Evolutionary conservation across 1,140 invertebrate genomes (phyloP), one percentile per base, ranked within the genome.

Genomic region (Cyphomyrmex costatus): DNA sequence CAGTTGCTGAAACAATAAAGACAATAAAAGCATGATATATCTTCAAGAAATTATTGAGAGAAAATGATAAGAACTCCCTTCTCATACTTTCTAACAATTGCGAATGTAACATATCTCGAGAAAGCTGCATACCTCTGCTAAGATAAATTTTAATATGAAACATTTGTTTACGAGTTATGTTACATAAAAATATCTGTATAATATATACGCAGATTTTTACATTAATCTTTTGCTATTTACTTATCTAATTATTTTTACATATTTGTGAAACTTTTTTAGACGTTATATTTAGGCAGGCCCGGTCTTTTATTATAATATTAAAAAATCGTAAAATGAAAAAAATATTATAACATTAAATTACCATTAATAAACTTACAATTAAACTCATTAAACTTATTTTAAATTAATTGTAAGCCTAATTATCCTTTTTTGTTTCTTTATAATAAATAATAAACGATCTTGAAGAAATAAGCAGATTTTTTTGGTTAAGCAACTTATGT

Each of bases 391-490:
- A 42, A 42, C 2, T 42, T 51, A 51, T 2, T 79, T 33, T 24
- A 27, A 53, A 51, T 79, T 65, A 79, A 66, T 66, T 79, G n/a
- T 19, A 27, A 8, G 7, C 6, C 51, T 10, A 27, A 68, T 56
- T 36, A 53, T 68, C 68, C 3, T 21, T 4, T 6, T 42, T 27
- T 2, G 19, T 30, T 42, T 24, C n/a, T n/a, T n/a, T n/a, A n/a
- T 27, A 2, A 70, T 80, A 65, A 80, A 80, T 56, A 80, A 80
- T 70, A 80, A 70, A 70, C 24, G 66, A 21, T 46, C 24, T 49
- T 6, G 42, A 56, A 36, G 21, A 30, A 80, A 70, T 42, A 2
- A 5, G 21, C 1, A 30, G 27, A 2, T 70, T 24, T 53, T 53
- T 24, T 51, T 33, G 30, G 63, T 60, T 56, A 46, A 73, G 33